A percentile compares a stretch with the other conserved stretches of the same genome.
phyloP scores from a whole-genome alignment of 2,113 vertebrate species.

The Paracanthobrama guichenoti region DNA sequence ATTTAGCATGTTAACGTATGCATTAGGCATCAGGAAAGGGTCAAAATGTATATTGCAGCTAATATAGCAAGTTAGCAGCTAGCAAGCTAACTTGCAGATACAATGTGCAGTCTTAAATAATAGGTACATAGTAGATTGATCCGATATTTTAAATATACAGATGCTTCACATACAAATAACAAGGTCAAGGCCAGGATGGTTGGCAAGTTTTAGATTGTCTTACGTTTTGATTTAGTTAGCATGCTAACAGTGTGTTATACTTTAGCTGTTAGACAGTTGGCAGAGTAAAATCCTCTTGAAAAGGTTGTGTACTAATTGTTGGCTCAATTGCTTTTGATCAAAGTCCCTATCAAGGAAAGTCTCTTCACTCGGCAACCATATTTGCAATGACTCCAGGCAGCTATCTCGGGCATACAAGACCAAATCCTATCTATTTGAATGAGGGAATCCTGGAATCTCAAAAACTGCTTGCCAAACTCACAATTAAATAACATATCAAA shows the following conservation, averaged over 20 bases:
- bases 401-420: too few species aligned
- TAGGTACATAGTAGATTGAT: neutral
- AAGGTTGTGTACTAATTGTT: neutral
- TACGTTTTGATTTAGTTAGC: neutral
- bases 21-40: neutral
- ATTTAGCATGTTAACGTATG: too few species aligned
- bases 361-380: too few species aligned
- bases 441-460: too few species aligned
- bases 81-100: neutral
- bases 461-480: too few species aligned
- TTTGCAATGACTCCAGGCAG: too few species aligned
- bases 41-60: neutral
- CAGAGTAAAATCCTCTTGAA: neutral
- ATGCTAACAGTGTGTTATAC: neutral
- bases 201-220: neutral
- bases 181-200: neutral
- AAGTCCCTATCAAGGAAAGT: too few species aligned
- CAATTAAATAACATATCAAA: too few species aligned
- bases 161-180: neutral
- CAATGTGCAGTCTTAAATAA: neutral
- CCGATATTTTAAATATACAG: neutral
- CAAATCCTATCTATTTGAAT: too few species aligned
- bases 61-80: neutral
- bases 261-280: neutral
- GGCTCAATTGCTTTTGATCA: neutral